Evolutionary conservation across 2,113 vertebrate species (phyloP).

Genomic region (Apaloderma vittatum): DNA sequence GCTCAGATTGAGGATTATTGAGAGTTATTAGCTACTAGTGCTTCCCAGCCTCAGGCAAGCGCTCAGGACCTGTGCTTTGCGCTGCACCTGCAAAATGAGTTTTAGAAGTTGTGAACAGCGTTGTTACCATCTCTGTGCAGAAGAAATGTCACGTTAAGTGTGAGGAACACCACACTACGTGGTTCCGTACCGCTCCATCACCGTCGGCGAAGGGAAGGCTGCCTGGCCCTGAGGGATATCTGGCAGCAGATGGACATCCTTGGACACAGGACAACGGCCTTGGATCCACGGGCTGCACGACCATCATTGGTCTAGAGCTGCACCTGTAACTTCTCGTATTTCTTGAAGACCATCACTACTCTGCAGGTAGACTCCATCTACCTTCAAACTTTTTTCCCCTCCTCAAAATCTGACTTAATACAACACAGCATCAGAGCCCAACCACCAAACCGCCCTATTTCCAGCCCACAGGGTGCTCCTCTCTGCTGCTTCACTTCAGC

Average conservation of each 20-base stretch:
- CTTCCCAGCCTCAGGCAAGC: accelerated
- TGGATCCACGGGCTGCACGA: accelerated
- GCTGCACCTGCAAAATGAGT: accelerated
- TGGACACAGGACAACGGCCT: accelerated
- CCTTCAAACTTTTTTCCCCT: not conserved
- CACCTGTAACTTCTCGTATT: not conserved
- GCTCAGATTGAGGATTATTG: not conserved
- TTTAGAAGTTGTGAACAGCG: not conserved
- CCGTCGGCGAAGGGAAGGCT: too few species aligned
- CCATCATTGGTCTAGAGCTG: too few species aligned
- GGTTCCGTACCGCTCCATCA: not conserved
- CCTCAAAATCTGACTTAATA: not conserved
- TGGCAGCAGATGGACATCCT: not conserved
- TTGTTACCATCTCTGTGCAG: accelerated
- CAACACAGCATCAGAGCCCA: not conserved
- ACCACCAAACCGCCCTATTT: not conserved
- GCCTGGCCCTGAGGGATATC: not conserved
- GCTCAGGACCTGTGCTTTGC: not conserved
- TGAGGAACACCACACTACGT: accelerated
- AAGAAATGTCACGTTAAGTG: accelerated
- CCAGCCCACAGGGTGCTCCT: not conserved
- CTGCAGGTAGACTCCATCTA: not conserved
- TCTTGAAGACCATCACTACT: not conserved
- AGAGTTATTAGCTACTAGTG: not conserved
- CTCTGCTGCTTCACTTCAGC: not conserved